phyloP scores from a whole-genome alignment of 2,888 invertebrate genomes.

The Lithophane ornitopus region DNA sequence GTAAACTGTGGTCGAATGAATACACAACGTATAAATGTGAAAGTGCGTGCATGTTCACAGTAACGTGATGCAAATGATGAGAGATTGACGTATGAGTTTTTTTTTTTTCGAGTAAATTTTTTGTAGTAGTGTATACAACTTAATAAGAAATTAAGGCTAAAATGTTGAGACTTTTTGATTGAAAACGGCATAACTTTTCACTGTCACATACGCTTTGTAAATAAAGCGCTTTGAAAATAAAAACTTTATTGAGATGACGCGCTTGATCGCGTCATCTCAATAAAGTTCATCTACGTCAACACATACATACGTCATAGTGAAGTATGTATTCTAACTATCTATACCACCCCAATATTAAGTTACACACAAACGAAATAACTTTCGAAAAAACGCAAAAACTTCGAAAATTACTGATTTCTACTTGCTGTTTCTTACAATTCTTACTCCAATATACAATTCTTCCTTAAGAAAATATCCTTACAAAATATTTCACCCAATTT shows the following conservation, averaged over 20 bases:
- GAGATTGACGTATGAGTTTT: conserved; percentile 20
- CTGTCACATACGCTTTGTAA: not conserved
- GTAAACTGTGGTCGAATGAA: conserved; percentile 79
- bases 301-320: too few relatives aligned
- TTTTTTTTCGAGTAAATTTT: not conserved
- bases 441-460: not conserved
- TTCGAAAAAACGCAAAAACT: not conserved
- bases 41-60: conserved; percentile 62
- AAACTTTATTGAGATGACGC: too few relatives aligned
- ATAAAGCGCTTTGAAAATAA: too few relatives aligned
- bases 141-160: not conserved
- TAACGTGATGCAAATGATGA: conserved; percentile 48
- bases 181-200: not conserved
- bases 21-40: conserved; percentile 70
- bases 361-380: not conserved
- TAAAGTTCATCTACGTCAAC: not conserved
- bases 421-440: not conserved
- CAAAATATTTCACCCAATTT: not conserved
- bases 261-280: too few relatives aligned
- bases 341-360: too few relatives aligned
- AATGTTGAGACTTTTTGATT: not conserved
- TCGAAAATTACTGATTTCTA: not conserved
- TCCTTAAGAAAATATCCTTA: not conserved
- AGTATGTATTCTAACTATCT: too few relatives aligned
- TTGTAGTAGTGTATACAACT: not conserved